Conservation (phyloP, 2,797 vertebrate genomes). For the Sciaenops ocellatus region DNA sequence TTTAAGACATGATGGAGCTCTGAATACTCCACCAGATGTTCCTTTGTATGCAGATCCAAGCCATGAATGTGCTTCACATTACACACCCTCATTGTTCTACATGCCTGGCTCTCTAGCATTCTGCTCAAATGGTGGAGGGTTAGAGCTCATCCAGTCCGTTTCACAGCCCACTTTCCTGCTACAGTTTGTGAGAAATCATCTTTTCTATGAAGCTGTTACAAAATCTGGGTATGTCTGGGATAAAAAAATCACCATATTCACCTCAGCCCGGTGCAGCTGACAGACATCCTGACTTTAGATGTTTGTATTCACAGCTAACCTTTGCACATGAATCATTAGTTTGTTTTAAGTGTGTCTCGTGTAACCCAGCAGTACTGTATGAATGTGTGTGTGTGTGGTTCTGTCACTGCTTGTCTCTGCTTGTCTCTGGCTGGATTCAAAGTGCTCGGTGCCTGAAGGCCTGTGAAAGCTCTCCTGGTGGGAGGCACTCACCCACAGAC, state of each 20-base stretch:
- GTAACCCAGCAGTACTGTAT: constrained; percentile 13
- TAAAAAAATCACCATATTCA: background rate
- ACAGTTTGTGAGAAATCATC: background rate
- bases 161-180: background rate
- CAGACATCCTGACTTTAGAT: background rate
- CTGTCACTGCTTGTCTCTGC: constrained; percentile 25
- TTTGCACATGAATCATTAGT: constrained; percentile 6
- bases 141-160: no score
- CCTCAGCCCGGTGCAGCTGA: background rate
- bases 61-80: constrained; percentile 38
- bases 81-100: constrained; percentile 40
- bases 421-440: constrained; percentile 32
- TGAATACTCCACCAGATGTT: constrained; percentile 53
- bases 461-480: constrained; percentile 21
- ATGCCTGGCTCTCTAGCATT: background rate
- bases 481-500: background rate
- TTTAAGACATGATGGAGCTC: constrained; percentile 11
- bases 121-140: background rate
- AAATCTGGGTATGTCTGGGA: background rate
- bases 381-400: constrained; percentile 38
- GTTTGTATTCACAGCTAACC: background rate
- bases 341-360: constrained; percentile 17
- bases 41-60: constrained; percentile 27
- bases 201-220: background rate
- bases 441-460: constrained; percentile 14